Evolutionary conservation across 1,140 invertebrate species (phyloP).

Genomic region (Drosophila pseudoananassae): DNA sequence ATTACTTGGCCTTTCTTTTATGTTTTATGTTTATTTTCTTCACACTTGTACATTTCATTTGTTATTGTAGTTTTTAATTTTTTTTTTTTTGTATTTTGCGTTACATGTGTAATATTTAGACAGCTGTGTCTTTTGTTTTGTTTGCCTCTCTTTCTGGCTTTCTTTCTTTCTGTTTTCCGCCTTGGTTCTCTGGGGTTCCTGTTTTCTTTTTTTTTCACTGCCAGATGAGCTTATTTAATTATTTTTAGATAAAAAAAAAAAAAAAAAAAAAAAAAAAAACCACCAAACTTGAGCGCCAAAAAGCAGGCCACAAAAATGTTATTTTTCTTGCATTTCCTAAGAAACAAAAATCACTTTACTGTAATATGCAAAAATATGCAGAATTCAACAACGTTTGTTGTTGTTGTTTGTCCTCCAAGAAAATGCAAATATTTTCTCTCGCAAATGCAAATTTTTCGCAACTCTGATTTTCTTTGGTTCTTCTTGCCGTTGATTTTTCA

Average conservation of each 20-base stretch:
- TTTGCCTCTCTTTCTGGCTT: constrained; percentile 14
- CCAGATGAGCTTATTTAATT: not conserved
- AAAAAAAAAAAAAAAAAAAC: not conserved
- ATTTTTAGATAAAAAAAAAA: not conserved
- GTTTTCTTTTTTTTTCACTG: not conserved
- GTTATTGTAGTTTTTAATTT: not conserved
- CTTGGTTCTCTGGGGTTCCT: not conserved
- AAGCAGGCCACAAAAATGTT: constrained; percentile 2
- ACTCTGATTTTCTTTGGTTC: constrained; percentile 11
- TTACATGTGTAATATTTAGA: constrained; percentile 74
- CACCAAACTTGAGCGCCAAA: not conserved
- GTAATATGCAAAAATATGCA: constrained; percentile 41
- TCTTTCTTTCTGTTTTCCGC: constrained; percentile 2
- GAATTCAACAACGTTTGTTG: constrained; percentile 12
- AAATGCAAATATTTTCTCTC: constrained; percentile 44
- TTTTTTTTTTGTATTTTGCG: constrained; percentile 10
- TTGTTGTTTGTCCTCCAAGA: constrained; percentile 15
- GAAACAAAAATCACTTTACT: constrained; percentile 7
- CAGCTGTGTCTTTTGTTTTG: constrained; percentile 51
- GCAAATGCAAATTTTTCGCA: constrained; percentile 29
- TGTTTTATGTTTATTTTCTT: constrained; percentile 66
- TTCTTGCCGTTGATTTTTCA: not conserved
- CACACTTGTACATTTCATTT: constrained; percentile 57
- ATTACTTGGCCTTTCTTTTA: constrained; percentile 42
- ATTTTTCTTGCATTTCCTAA: not conserved